phyloP scores from a whole-genome alignment of 1,140 invertebrate species.

The Zaprionus africanus region DNA sequence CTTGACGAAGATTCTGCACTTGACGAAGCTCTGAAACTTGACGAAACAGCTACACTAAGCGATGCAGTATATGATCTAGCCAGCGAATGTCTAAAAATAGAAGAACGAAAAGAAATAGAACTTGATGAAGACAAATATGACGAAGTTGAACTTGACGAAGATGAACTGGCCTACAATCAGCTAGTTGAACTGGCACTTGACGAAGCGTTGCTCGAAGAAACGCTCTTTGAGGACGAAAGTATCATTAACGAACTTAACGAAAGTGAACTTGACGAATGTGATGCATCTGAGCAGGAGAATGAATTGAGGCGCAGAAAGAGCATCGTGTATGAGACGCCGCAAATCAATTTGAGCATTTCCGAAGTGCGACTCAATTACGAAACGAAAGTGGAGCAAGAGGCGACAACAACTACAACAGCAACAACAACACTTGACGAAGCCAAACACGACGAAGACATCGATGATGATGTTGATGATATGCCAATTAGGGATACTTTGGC shows the following conservation, averaged over 20 bases:
- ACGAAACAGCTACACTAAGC: conserved; percentile 20
- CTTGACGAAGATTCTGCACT: conserved; percentile 29
- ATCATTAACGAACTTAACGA: conserved; percentile 16
- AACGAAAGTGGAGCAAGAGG: conserved; percentile 44
- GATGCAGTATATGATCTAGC: conserved; percentile 33
- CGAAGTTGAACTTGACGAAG: conserved; percentile 11
- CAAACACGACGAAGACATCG: conserved; percentile 3
- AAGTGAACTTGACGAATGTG: conserved; percentile 39
- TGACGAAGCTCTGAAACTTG: conserved; percentile 23
- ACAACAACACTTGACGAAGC: conserved; percentile 34
- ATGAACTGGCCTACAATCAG: conserved; percentile 17
- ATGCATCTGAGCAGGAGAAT: neutral
- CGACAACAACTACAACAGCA: neutral
- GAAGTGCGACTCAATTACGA: conserved; percentile 75
- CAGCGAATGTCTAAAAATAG: conserved; percentile 30
- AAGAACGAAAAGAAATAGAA: conserved; percentile 10
- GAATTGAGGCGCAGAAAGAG: conserved; percentile 41
- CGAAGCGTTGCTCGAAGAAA: conserved; percentile 43
- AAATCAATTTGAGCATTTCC: conserved; percentile 72
- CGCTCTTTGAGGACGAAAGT: conserved; percentile 17
- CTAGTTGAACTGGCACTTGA: conserved; percentile 38
- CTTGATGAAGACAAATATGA: conserved; percentile 5
- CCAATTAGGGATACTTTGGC: conserved; percentile 53
- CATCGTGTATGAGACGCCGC: conserved; percentile 74
- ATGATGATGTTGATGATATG: conserved; percentile 25